phyloP scores from a whole-genome alignment of 2,797 vertebrate genomes.

The Thunnus albacares region DNA sequence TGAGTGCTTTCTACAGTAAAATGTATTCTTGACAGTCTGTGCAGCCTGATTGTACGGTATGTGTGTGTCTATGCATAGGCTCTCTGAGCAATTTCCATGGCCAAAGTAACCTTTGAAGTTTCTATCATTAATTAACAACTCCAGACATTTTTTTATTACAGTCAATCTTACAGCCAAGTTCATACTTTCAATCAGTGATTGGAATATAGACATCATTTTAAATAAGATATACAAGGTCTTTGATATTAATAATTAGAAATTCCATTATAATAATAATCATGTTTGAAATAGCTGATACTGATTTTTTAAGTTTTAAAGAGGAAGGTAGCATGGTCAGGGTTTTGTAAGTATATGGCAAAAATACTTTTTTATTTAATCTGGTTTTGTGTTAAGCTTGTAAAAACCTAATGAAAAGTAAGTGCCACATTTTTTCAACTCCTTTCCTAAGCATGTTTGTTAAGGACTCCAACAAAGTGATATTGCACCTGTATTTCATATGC shows the following conservation, averaged over 20 bases:
- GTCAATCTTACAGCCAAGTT: not conserved
- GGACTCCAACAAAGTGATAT: not conserved
- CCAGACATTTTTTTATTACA: not conserved
- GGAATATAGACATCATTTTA: not conserved
- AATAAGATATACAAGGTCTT: not conserved
- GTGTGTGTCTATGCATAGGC: not conserved
- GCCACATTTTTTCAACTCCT: not conserved
- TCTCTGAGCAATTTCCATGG: not conserved
- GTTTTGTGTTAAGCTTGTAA: not conserved
- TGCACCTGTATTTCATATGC: not conserved
- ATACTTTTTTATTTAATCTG: not conserved
- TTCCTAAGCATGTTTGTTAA: not conserved
- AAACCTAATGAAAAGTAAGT: not conserved
- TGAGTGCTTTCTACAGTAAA: not conserved
- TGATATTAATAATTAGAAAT: not conserved
- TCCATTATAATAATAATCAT: not conserved
- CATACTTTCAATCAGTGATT: not conserved
- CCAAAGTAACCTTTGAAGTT: constrained; percentile 31
- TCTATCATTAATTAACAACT: constrained; percentile 11
- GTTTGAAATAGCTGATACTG: not conserved
- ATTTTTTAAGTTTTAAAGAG: not conserved
- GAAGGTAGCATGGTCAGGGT: not conserved
- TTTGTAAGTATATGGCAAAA: not conserved
- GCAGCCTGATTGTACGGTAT: not conserved
- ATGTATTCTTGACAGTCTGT: not conserved